Evolutionary conservation across 2,888 invertebrate genomes (phyloP).

Genomic region (Amphipoea lucens): DNA sequence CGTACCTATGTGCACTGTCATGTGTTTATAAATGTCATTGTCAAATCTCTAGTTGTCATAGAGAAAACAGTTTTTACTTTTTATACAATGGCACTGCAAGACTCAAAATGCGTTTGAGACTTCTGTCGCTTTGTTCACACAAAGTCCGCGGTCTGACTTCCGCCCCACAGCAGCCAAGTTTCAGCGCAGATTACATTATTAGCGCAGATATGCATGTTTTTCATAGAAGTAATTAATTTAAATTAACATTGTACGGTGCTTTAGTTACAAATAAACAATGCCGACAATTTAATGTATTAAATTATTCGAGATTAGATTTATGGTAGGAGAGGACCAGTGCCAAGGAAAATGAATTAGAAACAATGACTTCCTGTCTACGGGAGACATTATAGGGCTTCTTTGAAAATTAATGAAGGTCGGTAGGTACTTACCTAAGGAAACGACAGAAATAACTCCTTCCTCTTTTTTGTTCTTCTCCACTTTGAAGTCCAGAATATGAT

Average conservation of each 20-base stretch:
- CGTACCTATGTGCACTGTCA: not conserved
- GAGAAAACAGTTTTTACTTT: conserved; percentile 10
- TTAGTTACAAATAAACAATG: conserved; percentile 58
- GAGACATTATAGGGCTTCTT: conserved; percentile 6
- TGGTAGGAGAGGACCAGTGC: conserved; percentile 56
- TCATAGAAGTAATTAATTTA: conserved; percentile 49
- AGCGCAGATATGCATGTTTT: conserved; percentile 20
- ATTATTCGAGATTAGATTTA: conserved; percentile 66
- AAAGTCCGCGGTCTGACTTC: not conserved
- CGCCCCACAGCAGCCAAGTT: conserved; percentile 23
- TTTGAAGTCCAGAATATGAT: conserved; percentile 4
- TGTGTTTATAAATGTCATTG: conserved; percentile 1
- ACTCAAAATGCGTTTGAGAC: not conserved
- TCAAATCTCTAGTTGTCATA: conserved; percentile 1
- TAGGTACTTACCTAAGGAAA: not conserved
- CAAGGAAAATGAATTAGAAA: conserved; percentile 67
- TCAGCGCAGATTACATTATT: conserved; percentile 21
- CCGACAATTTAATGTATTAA: conserved; percentile 56
- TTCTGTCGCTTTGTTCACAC: conserved; percentile 9
- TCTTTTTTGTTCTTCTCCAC: not conserved
- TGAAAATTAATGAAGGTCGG: not conserved
- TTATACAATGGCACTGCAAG: not conserved
- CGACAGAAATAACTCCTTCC: not conserved
- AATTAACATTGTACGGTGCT: conserved; percentile 37
- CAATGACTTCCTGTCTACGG: conserved; percentile 57